Evolutionary conservation across 2,888 invertebrate species (phyloP), one percentile per base, ranked within the genome.

Genomic region (Clunio marinus): DNA sequence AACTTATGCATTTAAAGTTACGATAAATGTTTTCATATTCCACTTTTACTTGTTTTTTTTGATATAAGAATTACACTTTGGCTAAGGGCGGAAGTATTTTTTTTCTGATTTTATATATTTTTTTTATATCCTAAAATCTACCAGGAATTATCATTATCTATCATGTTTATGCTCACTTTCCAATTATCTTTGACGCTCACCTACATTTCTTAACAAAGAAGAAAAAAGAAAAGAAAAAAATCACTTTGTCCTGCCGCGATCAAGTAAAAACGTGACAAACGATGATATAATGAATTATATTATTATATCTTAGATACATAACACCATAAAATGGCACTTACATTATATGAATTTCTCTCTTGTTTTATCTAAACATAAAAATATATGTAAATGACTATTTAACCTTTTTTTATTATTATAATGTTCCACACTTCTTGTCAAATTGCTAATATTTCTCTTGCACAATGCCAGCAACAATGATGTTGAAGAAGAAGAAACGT

Each of bases 21-120:
- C 28, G 17, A 27, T 60, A 60, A 22, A 35, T 17, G 17, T 63
- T 45, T 13, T 32, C n/a, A n/a, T 41, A 32, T 13, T 45, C 22
- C n/a, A n/a, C n/a, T n/a, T n/a, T n/a, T n/a, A n/a, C n/a, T n/a
- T 45, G 8, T 46, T 45, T 41, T 37, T 24, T 60, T 15, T 20
- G 58, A 58, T 35, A 63, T 63, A 69, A 65, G 63, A 68, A 68
- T 70, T 67, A 70, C 69, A 70, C 70, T 70, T 70, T 70, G 70
- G 70, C 70, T 70, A 70, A 69, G 70, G 70, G 70, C 70, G 70
- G 70, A 70, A 70, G 70, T 69, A 69, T 62, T 66, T 62, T 45
- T 69, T 68, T 51, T 41, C 13, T 41, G 7, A 41, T 51, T 51
- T 51, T 51, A 8, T 51, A n/a, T 2, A 65, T 45, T 22, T 66